Conservation (phyloP, 1,140 invertebrate species). For the Microplitis mediator region DNA sequence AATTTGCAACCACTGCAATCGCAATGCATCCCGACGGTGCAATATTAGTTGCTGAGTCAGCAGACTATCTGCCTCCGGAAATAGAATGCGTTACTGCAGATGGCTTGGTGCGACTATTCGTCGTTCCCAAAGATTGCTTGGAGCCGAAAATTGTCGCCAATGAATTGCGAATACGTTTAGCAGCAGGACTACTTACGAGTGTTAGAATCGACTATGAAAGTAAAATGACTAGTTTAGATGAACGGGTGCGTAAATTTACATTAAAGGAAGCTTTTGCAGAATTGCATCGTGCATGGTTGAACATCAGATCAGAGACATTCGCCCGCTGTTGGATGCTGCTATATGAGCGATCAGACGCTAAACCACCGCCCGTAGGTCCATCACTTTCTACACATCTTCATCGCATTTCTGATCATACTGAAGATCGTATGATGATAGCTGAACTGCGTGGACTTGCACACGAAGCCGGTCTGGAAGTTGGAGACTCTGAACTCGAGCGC, state of each 20-base stretch:
- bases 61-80: slow-evolving; percentile 53
- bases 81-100: slow-evolving; percentile 54
- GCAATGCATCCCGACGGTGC: slow-evolving; percentile 61
- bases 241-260: slow-evolving; percentile 53
- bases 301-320: slow-evolving; percentile 59
- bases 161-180: slow-evolving; percentile 57
- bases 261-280: slow-evolving; percentile 63
- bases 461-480: slow-evolving; percentile 56
- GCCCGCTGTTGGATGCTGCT: slow-evolving; percentile 52
- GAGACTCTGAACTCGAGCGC: slow-evolving; percentile 51
- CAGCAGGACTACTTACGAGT: slow-evolving; percentile 51
- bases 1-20: slow-evolving; percentile 62
- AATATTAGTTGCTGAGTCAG: slow-evolving; percentile 55
- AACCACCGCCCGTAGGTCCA: slow-evolving; percentile 5
- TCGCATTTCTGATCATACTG: slow-evolving; percentile 33
- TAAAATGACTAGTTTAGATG: slow-evolving; percentile 38
- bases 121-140: slow-evolving; percentile 47
- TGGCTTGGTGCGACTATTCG: slow-evolving; percentile 54
- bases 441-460: slow-evolving; percentile 55
- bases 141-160: slow-evolving; percentile 51
- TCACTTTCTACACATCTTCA: slow-evolving; percentile 31
- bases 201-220: slow-evolving; percentile 28
- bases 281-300: slow-evolving; percentile 62
- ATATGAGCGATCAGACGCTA: slow-evolving; percentile 34
- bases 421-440: slow-evolving; percentile 48